These are phyloP conservation scores for Drosophila macrospina DNA, from an alignment of 2,888 invertebrate genomes.

Conservation along the genomic window DNA sequence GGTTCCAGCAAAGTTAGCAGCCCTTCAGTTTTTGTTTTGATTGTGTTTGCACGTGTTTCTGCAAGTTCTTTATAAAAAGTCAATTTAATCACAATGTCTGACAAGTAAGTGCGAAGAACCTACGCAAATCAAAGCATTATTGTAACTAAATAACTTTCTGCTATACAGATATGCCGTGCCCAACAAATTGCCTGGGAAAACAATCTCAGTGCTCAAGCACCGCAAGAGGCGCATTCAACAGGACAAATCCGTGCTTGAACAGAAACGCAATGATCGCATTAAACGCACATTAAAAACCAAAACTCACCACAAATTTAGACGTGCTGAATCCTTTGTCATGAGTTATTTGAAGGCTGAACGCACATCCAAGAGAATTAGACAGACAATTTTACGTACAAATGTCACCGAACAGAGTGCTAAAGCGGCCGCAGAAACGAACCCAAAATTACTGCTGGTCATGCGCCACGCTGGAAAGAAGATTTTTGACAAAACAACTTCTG, in stretches of 20 bases:
- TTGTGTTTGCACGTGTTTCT: constrained; percentile 68
- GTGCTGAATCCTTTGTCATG: constrained; percentile 85
- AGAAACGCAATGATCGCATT: constrained; percentile 78
- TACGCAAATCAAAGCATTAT: neutral
- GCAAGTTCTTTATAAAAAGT: constrained; percentile 19
- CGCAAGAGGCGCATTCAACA: constrained; percentile 84
- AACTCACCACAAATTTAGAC: constrained; percentile 82
- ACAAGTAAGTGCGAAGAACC: constrained; percentile 74
- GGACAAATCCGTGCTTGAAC: constrained; percentile 80
- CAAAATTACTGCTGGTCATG: constrained; percentile 83
- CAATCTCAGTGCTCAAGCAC: constrained; percentile 84
- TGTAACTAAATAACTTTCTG: neutral
- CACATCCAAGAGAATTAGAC: constrained; percentile 81
- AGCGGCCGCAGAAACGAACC: constrained; percentile 72
- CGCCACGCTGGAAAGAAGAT: constrained; percentile 85
- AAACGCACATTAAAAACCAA: constrained; percentile 71
- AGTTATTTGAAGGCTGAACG: constrained; percentile 83
- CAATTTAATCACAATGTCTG: constrained; percentile 74
- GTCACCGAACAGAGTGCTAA: constrained; percentile 66
- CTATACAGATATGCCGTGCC: constrained; percentile 84
- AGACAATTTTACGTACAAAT: constrained; percentile 74
- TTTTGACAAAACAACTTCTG: constrained; percentile 82
- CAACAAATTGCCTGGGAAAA: constrained; percentile 85
- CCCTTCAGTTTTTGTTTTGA: constrained; percentile 74
- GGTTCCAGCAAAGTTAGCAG: constrained; percentile 26